Conservation (phyloP, 2,888 invertebrate genomes). For the Noctua pronuba region DNA sequence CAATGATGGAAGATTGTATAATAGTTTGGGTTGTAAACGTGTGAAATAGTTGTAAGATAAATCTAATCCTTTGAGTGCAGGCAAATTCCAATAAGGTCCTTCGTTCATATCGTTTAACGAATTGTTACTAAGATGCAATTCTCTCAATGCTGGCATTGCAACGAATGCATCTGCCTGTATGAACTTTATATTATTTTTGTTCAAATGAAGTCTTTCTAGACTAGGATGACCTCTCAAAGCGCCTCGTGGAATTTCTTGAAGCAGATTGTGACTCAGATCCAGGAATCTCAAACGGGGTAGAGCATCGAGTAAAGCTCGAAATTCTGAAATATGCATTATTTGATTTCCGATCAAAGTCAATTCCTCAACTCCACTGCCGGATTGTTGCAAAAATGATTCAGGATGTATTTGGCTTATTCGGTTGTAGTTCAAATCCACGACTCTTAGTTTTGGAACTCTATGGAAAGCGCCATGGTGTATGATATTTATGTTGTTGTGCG, state of each 20-base stretch:
- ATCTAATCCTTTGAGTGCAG: conserved; percentile 95
- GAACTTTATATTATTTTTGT: conserved; percentile 93
- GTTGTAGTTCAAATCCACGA: conserved; percentile 94
- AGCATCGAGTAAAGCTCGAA: conserved; percentile 94
- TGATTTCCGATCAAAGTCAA: conserved; percentile 94
- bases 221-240: conserved; percentile 94
- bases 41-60: conserved; percentile 94
- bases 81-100: conserved; percentile 95
- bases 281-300: conserved; percentile 94
- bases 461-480: conserved; percentile 95
- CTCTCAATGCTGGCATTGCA: conserved; percentile 95
- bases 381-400: conserved; percentile 94
- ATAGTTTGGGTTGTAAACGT: conserved; percentile 92
- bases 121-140: conserved; percentile 95
- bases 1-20: conserved; percentile 94
- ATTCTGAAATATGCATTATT: conserved; percentile 93
- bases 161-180: conserved; percentile 95
- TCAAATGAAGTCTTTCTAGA: conserved; percentile 94
- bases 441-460: conserved; percentile 93
- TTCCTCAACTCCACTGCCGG: conserved; percentile 94
- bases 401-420: conserved; percentile 94
- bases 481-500: conserved; percentile 94
- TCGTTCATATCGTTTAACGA: conserved; percentile 93
- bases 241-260: conserved; percentile 94
- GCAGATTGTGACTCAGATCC: conserved; percentile 94